Percentiles rank a stretch among this genome's conserved stretches.
Conservation (phyloP, 2,797 vertebrate genomes). For the Margarornis squamiger region DNA sequence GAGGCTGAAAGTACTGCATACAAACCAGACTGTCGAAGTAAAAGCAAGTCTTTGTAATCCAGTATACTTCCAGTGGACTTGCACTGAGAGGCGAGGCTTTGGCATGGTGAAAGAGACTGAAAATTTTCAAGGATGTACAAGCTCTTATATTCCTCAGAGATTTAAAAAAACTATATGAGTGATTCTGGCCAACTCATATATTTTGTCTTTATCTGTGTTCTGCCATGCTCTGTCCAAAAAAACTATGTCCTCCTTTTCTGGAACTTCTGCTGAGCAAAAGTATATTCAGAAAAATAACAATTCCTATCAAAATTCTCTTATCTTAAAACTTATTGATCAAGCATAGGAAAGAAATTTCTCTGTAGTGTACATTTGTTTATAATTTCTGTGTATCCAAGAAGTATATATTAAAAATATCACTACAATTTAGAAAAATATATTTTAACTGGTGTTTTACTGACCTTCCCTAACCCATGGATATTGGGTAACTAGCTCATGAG, state of each 20-base stretch:
- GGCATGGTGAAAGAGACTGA: neutral
- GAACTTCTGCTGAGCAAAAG: neutral
- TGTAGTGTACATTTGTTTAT: neutral
- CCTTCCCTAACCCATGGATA: neutral
- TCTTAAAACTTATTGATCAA: neutral
- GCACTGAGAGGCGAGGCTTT: neutral
- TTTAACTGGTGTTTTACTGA: neutral
- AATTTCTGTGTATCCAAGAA: neutral
- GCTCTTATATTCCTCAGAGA: neutral
- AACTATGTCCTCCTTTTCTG: neutral
- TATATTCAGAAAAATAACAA: neutral
- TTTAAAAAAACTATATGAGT: neutral
- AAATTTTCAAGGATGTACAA: neutral
- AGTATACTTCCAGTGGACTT: neutral
- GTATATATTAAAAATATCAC: neutral
- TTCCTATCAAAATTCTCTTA: neutral
- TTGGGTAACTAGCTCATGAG: neutral
- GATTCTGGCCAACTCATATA: neutral
- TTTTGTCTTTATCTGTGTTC: neutral
- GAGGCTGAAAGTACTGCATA: neutral
- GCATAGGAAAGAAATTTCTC: neutral
- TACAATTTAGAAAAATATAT: neutral
- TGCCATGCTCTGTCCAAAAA: neutral
- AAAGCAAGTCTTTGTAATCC: neutral
- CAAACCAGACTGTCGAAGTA: neutral